Evolutionary conservation across 2,113 vertebrate genomes (phyloP).

Genomic region (Misgurnus mizolepis): DNA sequence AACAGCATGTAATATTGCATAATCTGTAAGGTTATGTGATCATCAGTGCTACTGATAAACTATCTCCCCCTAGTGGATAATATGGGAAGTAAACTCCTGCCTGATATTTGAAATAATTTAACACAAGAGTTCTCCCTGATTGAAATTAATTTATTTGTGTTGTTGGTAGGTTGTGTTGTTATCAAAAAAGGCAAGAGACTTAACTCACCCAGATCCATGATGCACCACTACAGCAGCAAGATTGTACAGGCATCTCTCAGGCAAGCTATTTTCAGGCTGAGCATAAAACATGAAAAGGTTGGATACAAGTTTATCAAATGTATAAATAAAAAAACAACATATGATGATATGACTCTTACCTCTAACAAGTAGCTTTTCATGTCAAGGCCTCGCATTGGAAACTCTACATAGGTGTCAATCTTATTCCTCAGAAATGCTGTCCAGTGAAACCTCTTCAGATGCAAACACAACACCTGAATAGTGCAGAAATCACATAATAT

Average conservation of each 20-base stretch:
- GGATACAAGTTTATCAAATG: neutral
- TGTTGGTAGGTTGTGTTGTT: neutral
- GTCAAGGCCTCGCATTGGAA: constrained; percentile 89
- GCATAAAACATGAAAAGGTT: neutral
- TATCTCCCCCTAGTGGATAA: constrained; percentile 19
- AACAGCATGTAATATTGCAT: constrained; percentile 11
- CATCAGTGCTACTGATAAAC: neutral
- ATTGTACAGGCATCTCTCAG: constrained; percentile 89
- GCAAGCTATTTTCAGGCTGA: constrained; percentile 87
- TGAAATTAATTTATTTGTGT: neutral
- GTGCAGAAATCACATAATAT: constrained; percentile 1
- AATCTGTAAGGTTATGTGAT: neutral
- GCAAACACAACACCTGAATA: constrained; percentile 93
- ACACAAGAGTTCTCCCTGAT: neutral
- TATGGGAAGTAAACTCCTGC: neutral
- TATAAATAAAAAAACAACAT: neutral
- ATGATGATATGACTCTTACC: constrained; percentile 69
- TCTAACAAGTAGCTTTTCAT: constrained; percentile 95
- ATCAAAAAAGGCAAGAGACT: no score
- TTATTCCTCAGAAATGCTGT: constrained; percentile 97
- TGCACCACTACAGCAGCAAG: constrained; percentile 95
- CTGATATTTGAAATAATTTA: neutral
- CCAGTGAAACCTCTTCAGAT: constrained; percentile 98
- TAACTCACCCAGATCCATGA: constrained; percentile 95
- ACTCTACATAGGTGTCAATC: constrained; percentile 95